Percentiles rank a stretch among this genome's conserved stretches.
Conservation (phyloP, 35 echinoderm and acorn worm genomes). For the Amphiura filiformis region DNA sequence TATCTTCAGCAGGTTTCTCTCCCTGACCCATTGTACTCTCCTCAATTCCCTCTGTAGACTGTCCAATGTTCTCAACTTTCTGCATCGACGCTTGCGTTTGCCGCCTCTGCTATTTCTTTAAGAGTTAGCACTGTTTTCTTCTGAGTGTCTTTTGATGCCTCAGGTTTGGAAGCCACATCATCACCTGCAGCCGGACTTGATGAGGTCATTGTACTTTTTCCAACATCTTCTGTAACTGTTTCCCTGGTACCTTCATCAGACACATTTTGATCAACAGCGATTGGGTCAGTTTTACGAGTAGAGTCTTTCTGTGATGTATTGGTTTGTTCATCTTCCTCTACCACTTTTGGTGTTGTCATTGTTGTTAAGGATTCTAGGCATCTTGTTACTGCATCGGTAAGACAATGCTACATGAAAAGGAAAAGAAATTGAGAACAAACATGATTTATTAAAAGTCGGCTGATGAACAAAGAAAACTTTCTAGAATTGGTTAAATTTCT, state of each 20-base stretch:
- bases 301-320: not conserved
- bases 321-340: not conserved
- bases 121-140: not conserved
- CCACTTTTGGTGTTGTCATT: not conserved
- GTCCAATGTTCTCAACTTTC: no score
- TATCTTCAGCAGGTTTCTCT: no score
- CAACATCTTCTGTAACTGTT: not conserved
- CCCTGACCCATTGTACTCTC: no score
- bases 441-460: not conserved
- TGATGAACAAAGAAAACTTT: no score
- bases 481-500: no score
- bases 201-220: not conserved
- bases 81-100: not conserved
- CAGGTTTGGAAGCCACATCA: no score
- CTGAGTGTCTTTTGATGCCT: not conserved
- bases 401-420: not conserved
- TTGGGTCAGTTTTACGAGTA: no score
- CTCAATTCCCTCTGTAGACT: no score
- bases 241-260: not conserved
- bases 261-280: not conserved
- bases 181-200: not conserved
- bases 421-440: not conserved
- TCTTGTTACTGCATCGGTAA: not conserved
- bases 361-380: not conserved
- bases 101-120: not conserved